Conservation (phyloP, 2,113 vertebrate genomes). For the Siniperca chuatsi region DNA sequence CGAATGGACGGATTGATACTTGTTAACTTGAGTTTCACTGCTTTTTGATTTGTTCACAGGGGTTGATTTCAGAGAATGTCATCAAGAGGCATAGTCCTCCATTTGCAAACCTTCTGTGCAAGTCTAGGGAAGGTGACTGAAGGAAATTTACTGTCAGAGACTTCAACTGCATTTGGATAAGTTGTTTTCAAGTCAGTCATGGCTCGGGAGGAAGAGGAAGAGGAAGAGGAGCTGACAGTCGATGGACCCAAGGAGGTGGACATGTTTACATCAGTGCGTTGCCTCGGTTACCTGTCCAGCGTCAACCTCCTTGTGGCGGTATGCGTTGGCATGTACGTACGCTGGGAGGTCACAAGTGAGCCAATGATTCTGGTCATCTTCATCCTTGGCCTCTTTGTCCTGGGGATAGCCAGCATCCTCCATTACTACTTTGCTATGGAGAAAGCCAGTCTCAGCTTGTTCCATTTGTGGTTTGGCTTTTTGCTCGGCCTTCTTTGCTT, state of each 20-base stretch:
- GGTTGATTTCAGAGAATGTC: conserved; percentile 61
- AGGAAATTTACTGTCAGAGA: background rate
- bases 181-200: conserved; percentile 79
- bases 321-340: conserved; percentile 95
- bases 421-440: conserved; percentile 99
- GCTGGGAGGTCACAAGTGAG: conserved; percentile 95
- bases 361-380: conserved; percentile 95
- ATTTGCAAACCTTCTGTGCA: background rate
- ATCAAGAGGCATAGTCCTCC: conserved; percentile 35
- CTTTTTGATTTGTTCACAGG: conserved; percentile 51
- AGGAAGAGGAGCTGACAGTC: conserved; percentile 78
- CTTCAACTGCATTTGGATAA: background rate
- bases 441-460: conserved; percentile 93
- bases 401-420: conserved; percentile 96
- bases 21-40: background rate
- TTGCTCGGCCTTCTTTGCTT: conserved; percentile 96
- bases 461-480: conserved; percentile 97
- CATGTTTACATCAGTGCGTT: conserved; percentile 92
- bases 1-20: background rate
- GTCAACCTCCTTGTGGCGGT: conserved; percentile 92
- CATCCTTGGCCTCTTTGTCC: conserved; percentile 95
- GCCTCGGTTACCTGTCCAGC: conserved; percentile 94
- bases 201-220: conserved; percentile 91
- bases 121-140: background rate
- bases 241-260: conserved; percentile 82